Evolutionary conservation across 2,888 invertebrate genomes (phyloP).

Genomic region (Volucella bombylans): DNA sequence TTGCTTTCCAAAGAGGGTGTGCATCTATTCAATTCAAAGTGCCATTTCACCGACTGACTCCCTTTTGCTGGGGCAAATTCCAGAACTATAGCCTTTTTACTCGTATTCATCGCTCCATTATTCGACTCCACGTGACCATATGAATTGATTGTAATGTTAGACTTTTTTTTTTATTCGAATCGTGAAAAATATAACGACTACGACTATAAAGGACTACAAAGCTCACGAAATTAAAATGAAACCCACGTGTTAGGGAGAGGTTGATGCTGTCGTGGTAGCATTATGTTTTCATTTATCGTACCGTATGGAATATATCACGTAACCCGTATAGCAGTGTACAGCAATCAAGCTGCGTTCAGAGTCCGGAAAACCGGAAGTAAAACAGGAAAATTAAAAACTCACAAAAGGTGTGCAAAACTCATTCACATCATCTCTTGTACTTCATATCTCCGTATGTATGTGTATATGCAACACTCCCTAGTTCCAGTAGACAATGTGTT

Average conservation of each 20-base stretch:
- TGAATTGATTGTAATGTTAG: slow-evolving; percentile 33
- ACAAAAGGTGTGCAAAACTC: slow-evolving; percentile 80
- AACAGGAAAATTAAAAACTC: slow-evolving; percentile 82
- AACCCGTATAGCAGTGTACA: slow-evolving; percentile 40
- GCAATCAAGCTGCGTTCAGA: slow-evolving; percentile 81
- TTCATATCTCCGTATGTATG: not conserved
- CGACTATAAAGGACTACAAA: slow-evolving; percentile 35
- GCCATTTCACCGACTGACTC: not conserved
- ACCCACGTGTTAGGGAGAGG: slow-evolving; percentile 1
- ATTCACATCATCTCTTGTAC: not conserved
- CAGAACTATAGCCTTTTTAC: not conserved
- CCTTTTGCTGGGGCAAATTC: slow-evolving; percentile 3
- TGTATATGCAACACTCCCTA: not conserved
- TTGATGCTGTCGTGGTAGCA: not conserved
- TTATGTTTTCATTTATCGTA: not conserved
- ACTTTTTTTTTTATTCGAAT: slow-evolving; percentile 44
- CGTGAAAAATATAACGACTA: slow-evolving; percentile 57
- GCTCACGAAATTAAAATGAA: slow-evolving; percentile 49
- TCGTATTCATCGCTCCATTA: slow-evolving; percentile 16
- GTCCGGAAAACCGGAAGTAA: slow-evolving; percentile 82
- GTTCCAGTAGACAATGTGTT: slow-evolving; percentile 53
- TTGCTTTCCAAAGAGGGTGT: too few species aligned
- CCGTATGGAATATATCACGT: not conserved
- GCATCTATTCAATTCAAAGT: not conserved
- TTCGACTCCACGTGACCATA: slow-evolving; percentile 59